Evolutionary conservation across 2,113 vertebrate genomes (phyloP), one percentile per base, ranked within the genome.

Genomic region (Aldabrachelys gigantea): DNA sequence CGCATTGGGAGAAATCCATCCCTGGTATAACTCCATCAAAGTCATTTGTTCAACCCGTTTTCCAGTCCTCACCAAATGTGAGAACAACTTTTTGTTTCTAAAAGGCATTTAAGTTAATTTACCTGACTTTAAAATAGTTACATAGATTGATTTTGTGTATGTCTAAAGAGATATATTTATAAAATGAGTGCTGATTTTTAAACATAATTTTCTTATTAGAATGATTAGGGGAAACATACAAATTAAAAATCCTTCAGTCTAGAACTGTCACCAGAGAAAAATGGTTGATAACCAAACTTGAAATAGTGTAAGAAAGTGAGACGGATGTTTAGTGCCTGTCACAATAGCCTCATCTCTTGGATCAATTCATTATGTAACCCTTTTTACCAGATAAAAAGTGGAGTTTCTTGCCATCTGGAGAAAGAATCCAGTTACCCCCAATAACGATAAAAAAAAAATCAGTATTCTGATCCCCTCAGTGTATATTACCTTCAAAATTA

Each of bases 401-500:
- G 12, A 81, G 85, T 88, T 96, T 95, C 96, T 97, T 89, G 85
- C n/a, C 72, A 84, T 78, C 65, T 87, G 89, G 38, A 84, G 91
- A 90, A 12, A 24, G 72, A 85, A 97, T 93, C 91, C 57, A 50
- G 91, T 97, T 93, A 89, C 69, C 91, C 86, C 85, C 89, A 72
- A 89, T 97, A 96, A 94, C 5, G 24, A 94, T 93, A 94, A 95
- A 96, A 85, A 89, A 85, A 78, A 92, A 95, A 93, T 97, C 90
- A 93, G 91, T 95, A 56, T 96, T 96, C 96, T 1, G 27, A 97
- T 95, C 88, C 95, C 95, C 12, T 81, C 88, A 96, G 94, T 41
- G 1, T 97, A 62, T 95, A 95, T 91, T 91, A 96, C 95, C 97
- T 97, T 98, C 94, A 94, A 89, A 98, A 97, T 88, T 85, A 97